Evolutionary conservation across 2,113 vertebrate genomes (phyloP), one percentile per base, ranked within the genome.

Genomic region (Gorsachius goisagi): DNA sequence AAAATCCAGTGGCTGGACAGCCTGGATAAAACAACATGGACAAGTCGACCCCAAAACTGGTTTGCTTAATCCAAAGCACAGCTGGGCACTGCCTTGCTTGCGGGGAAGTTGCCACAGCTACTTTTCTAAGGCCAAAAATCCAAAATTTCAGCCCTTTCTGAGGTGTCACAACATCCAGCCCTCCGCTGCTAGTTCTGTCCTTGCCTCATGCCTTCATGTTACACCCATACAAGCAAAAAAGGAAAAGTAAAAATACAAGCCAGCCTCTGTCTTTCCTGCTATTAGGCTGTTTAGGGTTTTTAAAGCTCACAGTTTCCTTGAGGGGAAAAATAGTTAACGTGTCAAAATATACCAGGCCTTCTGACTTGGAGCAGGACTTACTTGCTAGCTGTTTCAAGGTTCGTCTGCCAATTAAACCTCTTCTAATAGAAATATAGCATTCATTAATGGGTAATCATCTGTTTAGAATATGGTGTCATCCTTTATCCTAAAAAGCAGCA

Each of bases 1-100:
- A 78, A 85, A 78, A 68, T 45, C 60, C 16, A 50, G 12, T 0
- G 0, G 18, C 0, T 0, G 11, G 37, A 68, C 27, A 67, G 37
- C 14, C 55, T 71, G 52, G 24, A 19, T 81, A 56, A 89, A 74
- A 62, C 24, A 75, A 78, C 21, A 92, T 0, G 0, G 26, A 53
- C 35, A 50, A 85, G 9, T 9, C 0, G 4, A 72, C 53, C 60
- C 35, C 53, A 75, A 49, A 81, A 79, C 8, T 0, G 0, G 39
- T 68, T 78, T 72, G 15, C 35, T 85, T 78, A 90, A 66, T 75
- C 58, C 69, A 41, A 39, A 87, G 73, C 66, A 85, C 39, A 73
- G 66, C 60, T 33, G 44, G 53, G 41, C 39, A 32, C 53, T 79
- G 30, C 27, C 16, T 83, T 78, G 23, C 60, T 83, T 68, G 62